A percentile compares a stretch with the other conserved stretches of the same genome.
Conservation (phyloP, 2,113 vertebrate species). For the Ovibos moschatus region DNA sequence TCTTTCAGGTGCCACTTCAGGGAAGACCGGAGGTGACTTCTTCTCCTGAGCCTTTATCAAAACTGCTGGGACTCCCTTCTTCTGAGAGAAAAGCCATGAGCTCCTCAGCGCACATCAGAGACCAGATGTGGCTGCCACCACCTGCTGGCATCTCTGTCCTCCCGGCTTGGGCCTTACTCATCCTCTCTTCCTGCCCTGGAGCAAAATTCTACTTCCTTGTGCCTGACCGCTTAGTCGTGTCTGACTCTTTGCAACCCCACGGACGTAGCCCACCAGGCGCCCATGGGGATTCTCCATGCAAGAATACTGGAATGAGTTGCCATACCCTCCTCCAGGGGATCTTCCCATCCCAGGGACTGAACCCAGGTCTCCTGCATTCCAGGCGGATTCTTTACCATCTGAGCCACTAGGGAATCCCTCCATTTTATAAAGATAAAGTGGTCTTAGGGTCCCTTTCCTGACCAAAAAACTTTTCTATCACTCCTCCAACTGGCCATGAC, state of each 20-base stretch:
- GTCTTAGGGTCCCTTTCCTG: not conserved
- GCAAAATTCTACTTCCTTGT: not conserved
- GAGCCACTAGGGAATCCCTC: not conserved
- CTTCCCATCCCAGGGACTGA: not conserved
- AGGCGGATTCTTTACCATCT: not conserved
- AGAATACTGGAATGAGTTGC: not conserved
- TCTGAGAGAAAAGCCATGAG: not conserved
- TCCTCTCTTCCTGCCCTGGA: not conserved
- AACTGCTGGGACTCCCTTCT: not conserved
- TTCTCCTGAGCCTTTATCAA: not conserved
- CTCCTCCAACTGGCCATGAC: not conserved
- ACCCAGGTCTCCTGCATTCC: not conserved
- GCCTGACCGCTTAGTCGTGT: not conserved
- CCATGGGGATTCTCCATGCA: not conserved
- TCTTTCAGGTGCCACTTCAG: not conserved
- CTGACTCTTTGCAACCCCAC: not conserved
- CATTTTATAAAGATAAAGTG: not conserved
- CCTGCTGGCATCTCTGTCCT: not conserved
- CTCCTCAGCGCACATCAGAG: not conserved
- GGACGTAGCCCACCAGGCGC: not conserved
- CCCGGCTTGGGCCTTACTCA: not conserved
- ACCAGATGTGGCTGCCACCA: not conserved
- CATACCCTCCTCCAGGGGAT: not conserved
- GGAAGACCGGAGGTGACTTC: not conserved
- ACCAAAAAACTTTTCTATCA: not conserved